Evolutionary conservation across 2,888 invertebrate genomes (phyloP).

Genomic region (Drosophila testacea): DNA sequence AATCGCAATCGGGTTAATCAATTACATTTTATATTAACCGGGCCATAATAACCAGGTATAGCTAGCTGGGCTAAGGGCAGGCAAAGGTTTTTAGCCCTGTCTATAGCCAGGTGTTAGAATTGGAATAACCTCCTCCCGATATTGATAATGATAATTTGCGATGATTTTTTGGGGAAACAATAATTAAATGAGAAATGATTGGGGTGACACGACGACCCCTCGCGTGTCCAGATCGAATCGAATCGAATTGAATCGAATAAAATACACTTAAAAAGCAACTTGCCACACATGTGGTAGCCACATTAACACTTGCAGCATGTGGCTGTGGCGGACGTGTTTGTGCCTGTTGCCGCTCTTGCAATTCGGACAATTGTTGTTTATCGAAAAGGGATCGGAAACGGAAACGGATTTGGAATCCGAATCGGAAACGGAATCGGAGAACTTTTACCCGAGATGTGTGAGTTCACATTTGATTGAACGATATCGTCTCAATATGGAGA

Average conservation of each 20-base stretch:
- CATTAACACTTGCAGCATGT: conserved; percentile 21
- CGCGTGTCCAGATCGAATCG: conserved; percentile 28
- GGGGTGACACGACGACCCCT: conserved; percentile 33
- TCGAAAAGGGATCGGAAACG: too few species aligned
- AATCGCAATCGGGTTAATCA: conserved; percentile 14
- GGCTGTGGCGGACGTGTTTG: conserved; percentile 22
- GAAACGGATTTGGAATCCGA: neutral
- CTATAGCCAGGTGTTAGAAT: conserved; percentile 40
- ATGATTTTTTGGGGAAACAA: conserved; percentile 12
- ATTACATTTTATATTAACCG: conserved; percentile 25
- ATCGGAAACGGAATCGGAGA: neutral
- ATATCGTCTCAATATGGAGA: conserved; percentile 42
- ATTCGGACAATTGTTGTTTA: neutral
- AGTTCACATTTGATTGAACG: conserved; percentile 52
- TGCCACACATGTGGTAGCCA: neutral
- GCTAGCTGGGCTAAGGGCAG: neutral
- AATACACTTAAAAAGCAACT: conserved; percentile 17
- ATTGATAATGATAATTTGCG: neutral
- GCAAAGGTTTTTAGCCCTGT: neutral
- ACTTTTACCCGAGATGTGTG: conserved; percentile 34
- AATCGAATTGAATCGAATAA: neutral
- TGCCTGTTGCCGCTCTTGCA: conserved; percentile 22
- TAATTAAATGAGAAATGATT: conserved; percentile 43
- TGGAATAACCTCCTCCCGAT: conserved; percentile 1
- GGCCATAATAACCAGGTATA: conserved; percentile 16